A percentile compares a stretch with the other conserved stretches of the same genome.
These are phyloP conservation scores for Eutrigla gurnardus DNA, from an alignment of 2,797 vertebrate species.

Conservation along the genomic window DNA sequence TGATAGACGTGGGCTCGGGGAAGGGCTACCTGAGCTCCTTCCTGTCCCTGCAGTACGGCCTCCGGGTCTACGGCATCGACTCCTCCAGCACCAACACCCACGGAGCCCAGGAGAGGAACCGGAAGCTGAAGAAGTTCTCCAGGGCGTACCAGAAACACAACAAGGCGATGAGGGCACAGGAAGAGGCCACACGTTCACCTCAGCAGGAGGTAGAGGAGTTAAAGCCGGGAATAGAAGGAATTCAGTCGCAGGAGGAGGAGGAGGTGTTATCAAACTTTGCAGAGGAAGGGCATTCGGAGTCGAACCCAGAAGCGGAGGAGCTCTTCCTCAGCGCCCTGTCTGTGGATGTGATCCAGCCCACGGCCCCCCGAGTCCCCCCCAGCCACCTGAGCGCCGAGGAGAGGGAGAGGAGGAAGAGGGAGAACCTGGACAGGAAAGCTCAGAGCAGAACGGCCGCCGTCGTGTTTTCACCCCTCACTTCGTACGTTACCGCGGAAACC, in stretches of 20 bases:
- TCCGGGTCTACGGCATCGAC: slow-evolving; percentile 96
- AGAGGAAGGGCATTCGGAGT: slow-evolving; percentile 37
- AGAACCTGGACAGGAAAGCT: slow-evolving; percentile 87
- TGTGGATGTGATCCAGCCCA: slow-evolving; percentile 79
- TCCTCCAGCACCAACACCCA: slow-evolving; percentile 93
- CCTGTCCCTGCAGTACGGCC: slow-evolving; percentile 91
- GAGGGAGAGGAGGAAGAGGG: slow-evolving; percentile 86
- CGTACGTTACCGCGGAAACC: slow-evolving; percentile 91
- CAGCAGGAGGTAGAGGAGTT: slow-evolving; percentile 15
- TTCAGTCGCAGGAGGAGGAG: not conserved
- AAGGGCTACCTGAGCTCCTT: slow-evolving; percentile 98
- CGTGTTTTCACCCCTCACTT: slow-evolving; percentile 92
- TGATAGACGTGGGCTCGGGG: slow-evolving; percentile 96
- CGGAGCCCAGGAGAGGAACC: slow-evolving; percentile 94
- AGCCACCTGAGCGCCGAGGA: slow-evolving; percentile 84
- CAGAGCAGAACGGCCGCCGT: slow-evolving; percentile 57
- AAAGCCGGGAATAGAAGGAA: slow-evolving; percentile 6
- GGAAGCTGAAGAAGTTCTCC: slow-evolving; percentile 96
- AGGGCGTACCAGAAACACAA: slow-evolving; percentile 83
- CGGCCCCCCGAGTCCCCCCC: slow-evolving; percentile 72
- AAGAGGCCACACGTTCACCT: not conserved
- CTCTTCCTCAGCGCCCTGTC: slow-evolving; percentile 84
- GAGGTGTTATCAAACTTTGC: slow-evolving; percentile 13
- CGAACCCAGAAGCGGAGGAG: slow-evolving; percentile 58
- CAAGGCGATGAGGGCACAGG: slow-evolving; percentile 17